Evolutionary conservation across 2,797 vertebrate genomes (phyloP).

Genomic region (Todus mexicanus): DNA sequence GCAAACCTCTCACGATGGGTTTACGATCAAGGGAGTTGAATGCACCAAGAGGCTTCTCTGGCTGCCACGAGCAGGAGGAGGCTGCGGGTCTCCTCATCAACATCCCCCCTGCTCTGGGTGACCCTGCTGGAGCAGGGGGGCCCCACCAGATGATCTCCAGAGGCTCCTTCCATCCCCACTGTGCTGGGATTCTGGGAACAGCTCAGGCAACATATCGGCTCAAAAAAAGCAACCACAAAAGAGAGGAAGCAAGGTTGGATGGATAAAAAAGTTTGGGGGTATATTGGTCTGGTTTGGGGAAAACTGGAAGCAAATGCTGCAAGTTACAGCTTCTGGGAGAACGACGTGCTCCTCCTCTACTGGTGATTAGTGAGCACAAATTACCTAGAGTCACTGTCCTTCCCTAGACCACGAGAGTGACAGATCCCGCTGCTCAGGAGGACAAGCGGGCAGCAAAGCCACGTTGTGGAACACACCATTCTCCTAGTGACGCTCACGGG

Average conservation of each 20-base stretch:
- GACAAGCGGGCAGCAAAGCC: background rate
- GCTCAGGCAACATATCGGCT: background rate
- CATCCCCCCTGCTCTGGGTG: background rate
- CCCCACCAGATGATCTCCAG: background rate
- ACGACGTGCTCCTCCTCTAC: background rate
- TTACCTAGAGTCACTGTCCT: too few species aligned
- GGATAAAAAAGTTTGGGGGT: background rate
- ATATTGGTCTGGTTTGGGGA: background rate
- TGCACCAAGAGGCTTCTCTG: background rate
- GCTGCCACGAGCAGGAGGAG: background rate
- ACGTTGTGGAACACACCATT: too few species aligned
- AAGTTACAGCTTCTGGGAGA: background rate
- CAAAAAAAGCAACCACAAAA: background rate
- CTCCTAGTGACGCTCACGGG: too few species aligned
- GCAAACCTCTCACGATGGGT: accelerated
- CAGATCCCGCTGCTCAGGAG: background rate
- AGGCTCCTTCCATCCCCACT: too few species aligned
- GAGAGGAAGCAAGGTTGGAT: background rate
- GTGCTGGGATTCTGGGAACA: background rate
- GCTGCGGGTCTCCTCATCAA: background rate
- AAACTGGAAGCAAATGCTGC: background rate
- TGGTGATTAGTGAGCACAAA: background rate
- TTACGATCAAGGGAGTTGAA: background rate
- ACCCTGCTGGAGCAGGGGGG: background rate
- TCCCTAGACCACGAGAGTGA: background rate